Evolutionary conservation across 2,113 vertebrate species (phyloP).

Genomic region (Puntigrus tetrazona): DNA sequence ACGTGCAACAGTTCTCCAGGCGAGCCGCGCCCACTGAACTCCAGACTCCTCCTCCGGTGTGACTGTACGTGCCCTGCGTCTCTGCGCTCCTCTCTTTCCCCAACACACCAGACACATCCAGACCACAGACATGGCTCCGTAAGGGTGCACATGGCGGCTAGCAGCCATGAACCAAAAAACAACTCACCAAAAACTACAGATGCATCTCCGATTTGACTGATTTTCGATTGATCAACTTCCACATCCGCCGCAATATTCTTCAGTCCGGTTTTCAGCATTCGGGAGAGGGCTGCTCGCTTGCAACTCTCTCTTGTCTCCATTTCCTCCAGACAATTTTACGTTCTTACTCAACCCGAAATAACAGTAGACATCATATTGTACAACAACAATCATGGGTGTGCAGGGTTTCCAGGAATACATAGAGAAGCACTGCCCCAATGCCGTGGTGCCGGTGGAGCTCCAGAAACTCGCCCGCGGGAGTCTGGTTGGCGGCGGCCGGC

Average conservation of each 20-base stretch:
- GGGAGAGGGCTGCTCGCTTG: slow-evolving; percentile 46
- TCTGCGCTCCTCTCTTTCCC: slow-evolving; percentile 35
- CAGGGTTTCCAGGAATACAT: slow-evolving; percentile 95
- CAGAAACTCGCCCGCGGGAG: slow-evolving; percentile 92
- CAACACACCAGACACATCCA: slow-evolving; percentile 60
- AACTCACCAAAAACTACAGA: slow-evolving; percentile 64
- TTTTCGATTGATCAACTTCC: slow-evolving; percentile 53
- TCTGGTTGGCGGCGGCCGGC: slow-evolving; percentile 89
- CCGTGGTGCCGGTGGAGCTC: slow-evolving; percentile 95
- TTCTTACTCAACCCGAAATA: slow-evolving; percentile 27
- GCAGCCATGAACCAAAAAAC: slow-evolving; percentile 80
- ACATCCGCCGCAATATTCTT: slow-evolving; percentile 46
- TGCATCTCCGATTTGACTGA: slow-evolving; percentile 54
- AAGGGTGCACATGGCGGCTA: slow-evolving; percentile 85
- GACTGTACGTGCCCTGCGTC: slow-evolving; percentile 60
- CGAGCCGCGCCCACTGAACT: slow-evolving; percentile 34
- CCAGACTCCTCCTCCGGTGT: slow-evolving; percentile 57
- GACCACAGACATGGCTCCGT: slow-evolving; percentile 81
- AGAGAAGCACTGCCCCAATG: slow-evolving; percentile 90
- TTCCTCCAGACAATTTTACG: slow-evolving; percentile 45
- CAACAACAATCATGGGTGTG: slow-evolving; percentile 81
- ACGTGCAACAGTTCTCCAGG: slow-evolving; percentile 36
- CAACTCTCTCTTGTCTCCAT: slow-evolving; percentile 46
- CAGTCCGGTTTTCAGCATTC: slow-evolving; percentile 46
- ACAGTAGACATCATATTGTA: background rate